Percentiles rank a stretch among this genome's conserved stretches.
Conservation (phyloP, 2,888 invertebrate species). For the Argyra leucocephala region DNA sequence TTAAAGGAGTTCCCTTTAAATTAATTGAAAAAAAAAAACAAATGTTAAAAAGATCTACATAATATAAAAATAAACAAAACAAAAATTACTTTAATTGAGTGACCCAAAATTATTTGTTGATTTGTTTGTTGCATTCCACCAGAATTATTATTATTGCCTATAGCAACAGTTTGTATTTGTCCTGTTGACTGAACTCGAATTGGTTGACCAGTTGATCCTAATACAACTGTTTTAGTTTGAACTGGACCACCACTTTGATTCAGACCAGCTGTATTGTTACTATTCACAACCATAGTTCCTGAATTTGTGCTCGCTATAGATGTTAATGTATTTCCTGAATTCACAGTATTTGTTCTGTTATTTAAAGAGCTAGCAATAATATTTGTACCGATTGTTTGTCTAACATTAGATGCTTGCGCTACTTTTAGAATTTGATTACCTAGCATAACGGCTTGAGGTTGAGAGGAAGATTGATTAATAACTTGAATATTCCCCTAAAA, state of each 20-base stretch:
- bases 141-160: constrained; percentile 14
- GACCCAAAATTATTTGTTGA: constrained; percentile 17
- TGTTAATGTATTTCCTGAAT: constrained; percentile 21
- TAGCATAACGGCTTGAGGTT: constrained; percentile 42
- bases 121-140: constrained; percentile 16
- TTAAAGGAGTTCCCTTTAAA: constrained; percentile 28
- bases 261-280: constrained; percentile 18
- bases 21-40: background rate
- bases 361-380: constrained; percentile 7
- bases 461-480: constrained; percentile 24
- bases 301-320: constrained; percentile 26
- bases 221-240: constrained; percentile 34
- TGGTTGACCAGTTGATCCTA: constrained; percentile 36
- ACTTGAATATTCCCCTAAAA: constrained; percentile 27
- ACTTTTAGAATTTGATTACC: constrained; percentile 42
- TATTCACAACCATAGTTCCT: constrained; percentile 26
- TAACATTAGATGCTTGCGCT: constrained; percentile 29
- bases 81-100: constrained; percentile 12
- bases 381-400: constrained; percentile 22
- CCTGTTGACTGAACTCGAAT: constrained; percentile 33
- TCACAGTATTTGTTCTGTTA: constrained; percentile 13
- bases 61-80: background rate
- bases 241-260: constrained; percentile 21
- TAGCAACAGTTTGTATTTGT: constrained; percentile 19
- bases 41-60: no score